phyloP scores from a whole-genome alignment of 2,888 invertebrate genomes.

The Dicycla oo region DNA sequence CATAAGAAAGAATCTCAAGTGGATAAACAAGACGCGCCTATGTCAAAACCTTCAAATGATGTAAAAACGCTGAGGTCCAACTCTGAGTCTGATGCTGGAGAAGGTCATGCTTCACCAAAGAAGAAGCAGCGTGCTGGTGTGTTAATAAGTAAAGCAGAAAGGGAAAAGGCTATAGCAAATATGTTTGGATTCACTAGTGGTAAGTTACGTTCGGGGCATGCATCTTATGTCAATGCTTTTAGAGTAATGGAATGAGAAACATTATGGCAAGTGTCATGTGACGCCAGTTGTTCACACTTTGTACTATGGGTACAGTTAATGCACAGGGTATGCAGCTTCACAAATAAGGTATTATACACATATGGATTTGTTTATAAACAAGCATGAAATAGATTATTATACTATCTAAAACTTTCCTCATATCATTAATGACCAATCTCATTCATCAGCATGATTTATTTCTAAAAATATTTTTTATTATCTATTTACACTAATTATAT shows the following conservation, averaged over 20 bases:
- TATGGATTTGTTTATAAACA: not conserved
- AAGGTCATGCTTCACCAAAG: conserved; percentile 39
- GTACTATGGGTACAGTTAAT: conserved; percentile 4
- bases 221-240: conserved; percentile 46
- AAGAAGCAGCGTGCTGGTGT: conserved; percentile 44
- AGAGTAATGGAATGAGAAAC: conserved; percentile 20
- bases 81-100: conserved; percentile 72
- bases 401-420: not conserved
- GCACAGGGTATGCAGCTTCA: not conserved
- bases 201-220: conserved; percentile 73
- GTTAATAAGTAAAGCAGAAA: conserved; percentile 64
- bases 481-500: not conserved
- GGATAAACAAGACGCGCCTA: conserved; percentile 18
- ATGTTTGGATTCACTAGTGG: conserved; percentile 84
- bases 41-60: conserved; percentile 58
- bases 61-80: conserved; percentile 73
- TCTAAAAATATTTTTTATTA: not conserved
- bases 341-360: not conserved
- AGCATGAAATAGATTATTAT: not conserved
- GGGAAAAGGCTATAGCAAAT: conserved; percentile 77
- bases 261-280: conserved; percentile 18
- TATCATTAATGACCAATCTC: not conserved
- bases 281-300: not conserved
- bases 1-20: conserved; percentile 48
- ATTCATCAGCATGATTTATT: not conserved